phyloP scores from a whole-genome alignment of 2,113 vertebrate species.

The Noctilio leporinus region DNA sequence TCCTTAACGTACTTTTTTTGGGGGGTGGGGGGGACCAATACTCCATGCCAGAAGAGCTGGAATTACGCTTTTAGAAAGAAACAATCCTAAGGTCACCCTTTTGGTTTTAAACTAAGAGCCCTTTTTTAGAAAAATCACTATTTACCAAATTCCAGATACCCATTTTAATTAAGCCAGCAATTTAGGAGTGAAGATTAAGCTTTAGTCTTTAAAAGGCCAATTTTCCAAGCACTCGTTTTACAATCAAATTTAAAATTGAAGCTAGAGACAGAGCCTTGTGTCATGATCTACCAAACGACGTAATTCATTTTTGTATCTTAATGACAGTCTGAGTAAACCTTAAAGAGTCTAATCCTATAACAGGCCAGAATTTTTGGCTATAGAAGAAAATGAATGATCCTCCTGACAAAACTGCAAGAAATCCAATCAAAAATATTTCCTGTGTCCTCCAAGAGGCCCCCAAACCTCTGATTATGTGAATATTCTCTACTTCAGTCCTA shows the following conservation, averaged over 20 bases:
- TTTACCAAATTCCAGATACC: constrained; percentile 42
- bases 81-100: constrained; percentile 48
- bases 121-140: constrained; percentile 42
- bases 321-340: constrained; percentile 48
- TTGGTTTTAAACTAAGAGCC: constrained; percentile 25
- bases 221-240: constrained; percentile 34
- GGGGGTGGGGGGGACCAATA: too few species aligned
- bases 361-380: constrained; percentile 52
- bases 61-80: constrained; percentile 54
- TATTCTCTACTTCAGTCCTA: constrained; percentile 21
- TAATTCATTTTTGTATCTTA: constrained; percentile 31
- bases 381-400: constrained; percentile 39
- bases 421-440: not conserved
- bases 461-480: constrained; percentile 25
- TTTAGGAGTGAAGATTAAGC: constrained; percentile 31
- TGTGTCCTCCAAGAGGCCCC: constrained; percentile 29
- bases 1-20: constrained; percentile 39
- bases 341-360: constrained; percentile 59
- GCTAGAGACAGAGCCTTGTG: constrained; percentile 21
- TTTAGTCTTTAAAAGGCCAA: constrained; percentile 7
- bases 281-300: constrained; percentile 17
- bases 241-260: constrained; percentile 10
- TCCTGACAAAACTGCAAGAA: constrained; percentile 43
- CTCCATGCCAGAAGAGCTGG: constrained; percentile 48
- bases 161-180: constrained; percentile 34